These are phyloP conservation scores for Trypoxylon attenuatum DNA, from an alignment of 2,888 invertebrate species.

Conservation along the genomic window DNA sequence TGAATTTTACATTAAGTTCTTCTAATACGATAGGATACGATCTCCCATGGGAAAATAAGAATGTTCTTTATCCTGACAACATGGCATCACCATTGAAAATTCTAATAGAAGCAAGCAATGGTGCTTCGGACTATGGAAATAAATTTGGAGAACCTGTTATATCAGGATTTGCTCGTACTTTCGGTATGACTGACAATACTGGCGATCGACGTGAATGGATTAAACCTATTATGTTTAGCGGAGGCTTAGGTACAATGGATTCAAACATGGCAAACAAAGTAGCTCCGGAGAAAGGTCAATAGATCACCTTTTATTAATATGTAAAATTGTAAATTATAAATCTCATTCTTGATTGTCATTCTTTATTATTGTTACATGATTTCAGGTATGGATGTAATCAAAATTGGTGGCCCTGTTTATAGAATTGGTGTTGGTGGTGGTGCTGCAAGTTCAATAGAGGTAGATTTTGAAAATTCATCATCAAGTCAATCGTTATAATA, in stretches of 20 bases:
- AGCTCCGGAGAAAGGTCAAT: constrained; percentile 82
- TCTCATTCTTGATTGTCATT: too few relatives aligned
- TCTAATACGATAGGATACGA: constrained; percentile 88
- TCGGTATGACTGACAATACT: constrained; percentile 83
- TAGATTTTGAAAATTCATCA: constrained; percentile 43
- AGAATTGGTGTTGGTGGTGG: constrained; percentile 99
- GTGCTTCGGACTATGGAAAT: constrained; percentile 99
- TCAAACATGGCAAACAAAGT: constrained; percentile 87
- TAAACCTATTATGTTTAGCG: constrained; percentile 99
- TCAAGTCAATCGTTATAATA: background rate
- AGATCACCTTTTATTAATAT: background rate
- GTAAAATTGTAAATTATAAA: background rate
- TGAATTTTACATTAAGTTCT: too few relatives aligned
- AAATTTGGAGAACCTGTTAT: constrained; percentile 99
- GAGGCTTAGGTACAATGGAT: constrained; percentile 94
- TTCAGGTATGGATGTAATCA: constrained; percentile 90
- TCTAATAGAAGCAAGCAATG: constrained; percentile 96
- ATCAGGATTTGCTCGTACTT: constrained; percentile 92
- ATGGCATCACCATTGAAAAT: constrained; percentile 94
- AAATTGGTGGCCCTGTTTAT: constrained; percentile 98
- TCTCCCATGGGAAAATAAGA: constrained; percentile 89
- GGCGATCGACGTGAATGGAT: constrained; percentile 91
- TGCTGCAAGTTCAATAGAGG: constrained; percentile 96
- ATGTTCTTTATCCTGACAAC: constrained; percentile 84
- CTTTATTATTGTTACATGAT: too few relatives aligned